phyloP scores from a whole-genome alignment of 2,797 vertebrate genomes.

The Peromyscus nudipes region DNA sequence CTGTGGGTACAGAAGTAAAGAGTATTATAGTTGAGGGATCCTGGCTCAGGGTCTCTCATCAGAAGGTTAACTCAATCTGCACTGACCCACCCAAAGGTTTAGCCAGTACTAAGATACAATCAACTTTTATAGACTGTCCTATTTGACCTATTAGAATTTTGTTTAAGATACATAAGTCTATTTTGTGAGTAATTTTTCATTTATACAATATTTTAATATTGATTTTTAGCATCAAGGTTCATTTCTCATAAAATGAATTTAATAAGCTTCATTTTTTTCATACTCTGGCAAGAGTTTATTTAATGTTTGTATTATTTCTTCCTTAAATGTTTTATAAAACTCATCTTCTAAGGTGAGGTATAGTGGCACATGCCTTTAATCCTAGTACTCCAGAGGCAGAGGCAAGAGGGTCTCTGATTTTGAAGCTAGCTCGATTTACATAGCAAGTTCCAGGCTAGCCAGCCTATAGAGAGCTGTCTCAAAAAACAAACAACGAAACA shows the following conservation, averaged over 20 bases:
- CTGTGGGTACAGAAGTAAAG: background rate
- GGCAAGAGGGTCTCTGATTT: background rate
- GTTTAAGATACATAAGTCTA: background rate
- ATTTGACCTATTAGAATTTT: conserved; percentile 1
- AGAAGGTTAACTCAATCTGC: background rate
- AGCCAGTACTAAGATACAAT: background rate
- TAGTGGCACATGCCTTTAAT: background rate
- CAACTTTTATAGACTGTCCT: conserved; percentile 35
- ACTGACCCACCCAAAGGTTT: background rate
- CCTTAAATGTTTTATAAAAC: background rate
- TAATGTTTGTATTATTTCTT: background rate
- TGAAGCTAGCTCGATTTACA: background rate
- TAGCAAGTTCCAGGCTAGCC: background rate
- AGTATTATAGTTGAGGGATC: background rate
- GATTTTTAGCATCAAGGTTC: background rate
- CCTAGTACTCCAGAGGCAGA: background rate
- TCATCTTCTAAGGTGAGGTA: background rate
- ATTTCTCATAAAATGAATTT: background rate
- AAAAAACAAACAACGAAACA: background rate
- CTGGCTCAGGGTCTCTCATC: background rate
- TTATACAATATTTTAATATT: conserved; percentile 39
- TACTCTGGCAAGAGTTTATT: conserved; percentile 8
- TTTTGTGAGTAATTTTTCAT: conserved; percentile 5
- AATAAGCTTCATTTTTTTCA: background rate
- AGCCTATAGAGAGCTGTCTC: background rate